Evolutionary conservation across 2,888 invertebrate genomes (phyloP).

Genomic region (Alviniconcha strummeri): DNA sequence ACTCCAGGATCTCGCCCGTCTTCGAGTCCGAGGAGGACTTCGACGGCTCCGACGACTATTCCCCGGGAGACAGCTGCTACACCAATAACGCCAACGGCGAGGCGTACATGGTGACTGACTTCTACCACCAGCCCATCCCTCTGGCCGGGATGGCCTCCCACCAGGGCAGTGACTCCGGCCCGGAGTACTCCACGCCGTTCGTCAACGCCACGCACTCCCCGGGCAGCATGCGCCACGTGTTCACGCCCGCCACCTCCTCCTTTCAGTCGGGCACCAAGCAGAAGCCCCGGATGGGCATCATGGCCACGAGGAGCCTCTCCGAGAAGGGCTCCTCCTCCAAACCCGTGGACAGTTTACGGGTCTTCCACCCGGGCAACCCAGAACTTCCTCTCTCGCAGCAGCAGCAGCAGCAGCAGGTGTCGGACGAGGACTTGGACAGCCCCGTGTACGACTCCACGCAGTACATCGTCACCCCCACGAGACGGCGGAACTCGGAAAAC

Average conservation of each 20-base stretch:
- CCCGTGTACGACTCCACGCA: constrained; percentile 23
- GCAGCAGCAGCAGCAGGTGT: background rate
- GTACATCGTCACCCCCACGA: constrained; percentile 19
- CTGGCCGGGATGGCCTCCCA: constrained; percentile 10
- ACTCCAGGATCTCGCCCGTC: background rate
- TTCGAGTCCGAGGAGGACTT: constrained; percentile 19
- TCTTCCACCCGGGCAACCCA: background rate
- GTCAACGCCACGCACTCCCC: constrained; percentile 18
- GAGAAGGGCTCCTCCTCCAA: background rate
- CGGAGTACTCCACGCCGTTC: constrained; percentile 20
- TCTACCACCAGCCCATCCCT: constrained; percentile 25
- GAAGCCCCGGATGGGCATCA: constrained; percentile 19
- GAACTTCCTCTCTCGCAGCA: background rate
- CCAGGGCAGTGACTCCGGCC: constrained; percentile 9
- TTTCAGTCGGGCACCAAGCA: constrained; percentile 12
- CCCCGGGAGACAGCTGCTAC: background rate
- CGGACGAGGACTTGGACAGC: constrained; percentile 11
- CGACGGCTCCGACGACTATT: constrained; percentile 21
- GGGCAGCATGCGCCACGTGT: background rate
- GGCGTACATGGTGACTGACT: constrained; percentile 20
- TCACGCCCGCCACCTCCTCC: constrained; percentile 2
- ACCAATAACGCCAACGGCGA: constrained; percentile 7
- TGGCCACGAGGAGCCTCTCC: background rate
- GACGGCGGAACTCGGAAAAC: constrained; percentile 16
- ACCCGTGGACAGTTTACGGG: background rate